Evolutionary conservation across 2,888 invertebrate species (phyloP).

Genomic region (Drosophila prostipennis): DNA sequence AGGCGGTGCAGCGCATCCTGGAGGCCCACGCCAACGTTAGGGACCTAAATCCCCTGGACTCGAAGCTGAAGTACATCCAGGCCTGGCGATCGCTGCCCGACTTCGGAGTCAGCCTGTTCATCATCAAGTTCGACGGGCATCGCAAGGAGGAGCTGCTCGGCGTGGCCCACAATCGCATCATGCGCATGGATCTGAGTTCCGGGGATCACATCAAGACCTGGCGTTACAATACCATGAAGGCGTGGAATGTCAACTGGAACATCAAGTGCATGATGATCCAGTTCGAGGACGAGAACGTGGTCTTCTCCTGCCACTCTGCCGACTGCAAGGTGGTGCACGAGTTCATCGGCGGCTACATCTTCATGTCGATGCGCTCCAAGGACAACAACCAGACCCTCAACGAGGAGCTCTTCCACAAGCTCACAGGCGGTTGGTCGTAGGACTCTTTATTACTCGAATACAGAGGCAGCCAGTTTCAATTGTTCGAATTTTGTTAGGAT

Average conservation of each 20-base stretch:
- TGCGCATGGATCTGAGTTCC: constrained; percentile 96
- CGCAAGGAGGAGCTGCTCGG: constrained; percentile 96
- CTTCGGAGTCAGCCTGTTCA: constrained; percentile 97
- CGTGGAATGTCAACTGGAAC: constrained; percentile 99
- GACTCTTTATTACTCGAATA: neutral
- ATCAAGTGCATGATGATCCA: constrained; percentile 99
- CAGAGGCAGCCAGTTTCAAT: constrained; percentile 6
- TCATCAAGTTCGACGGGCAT: constrained; percentile 95
- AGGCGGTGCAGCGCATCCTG: constrained; percentile 95
- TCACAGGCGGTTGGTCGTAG: constrained; percentile 96
- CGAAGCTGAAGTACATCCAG: constrained; percentile 98
- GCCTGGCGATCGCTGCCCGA: constrained; percentile 99
- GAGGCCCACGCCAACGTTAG: constrained; percentile 99
- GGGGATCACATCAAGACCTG: constrained; percentile 98
- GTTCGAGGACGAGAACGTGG: constrained; percentile 97
- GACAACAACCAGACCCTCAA: constrained; percentile 98
- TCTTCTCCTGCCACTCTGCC: constrained; percentile 97
- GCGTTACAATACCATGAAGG: constrained; percentile 98
- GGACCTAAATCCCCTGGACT: constrained; percentile 94
- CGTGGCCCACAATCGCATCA: constrained; percentile 96
- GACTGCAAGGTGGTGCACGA: constrained; percentile 99
- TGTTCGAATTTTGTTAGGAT: constrained; percentile 12
- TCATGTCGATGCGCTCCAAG: constrained; percentile 98
- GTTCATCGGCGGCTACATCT: constrained; percentile 99
- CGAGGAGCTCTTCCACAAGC: constrained; percentile 98